phyloP scores from a whole-genome alignment of 2,888 invertebrate genomes.

The Lissonota sp. region DNA sequence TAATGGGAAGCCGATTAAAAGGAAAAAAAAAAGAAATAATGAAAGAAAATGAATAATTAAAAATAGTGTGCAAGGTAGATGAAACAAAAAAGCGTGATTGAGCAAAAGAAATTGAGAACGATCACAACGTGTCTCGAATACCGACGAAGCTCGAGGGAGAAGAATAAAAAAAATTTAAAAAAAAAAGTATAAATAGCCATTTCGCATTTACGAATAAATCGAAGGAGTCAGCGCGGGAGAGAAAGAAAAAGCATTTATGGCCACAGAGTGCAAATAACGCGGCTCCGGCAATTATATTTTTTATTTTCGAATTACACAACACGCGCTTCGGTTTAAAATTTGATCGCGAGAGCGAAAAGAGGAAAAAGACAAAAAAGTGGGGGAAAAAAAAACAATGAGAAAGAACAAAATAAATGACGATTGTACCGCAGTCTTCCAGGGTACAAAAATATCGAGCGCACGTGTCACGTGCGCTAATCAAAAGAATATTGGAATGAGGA shows the following conservation, averaged over 20 bases:
- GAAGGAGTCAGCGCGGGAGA: conserved; percentile 18
- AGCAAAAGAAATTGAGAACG: conserved; percentile 37
- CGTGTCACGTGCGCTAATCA: conserved; percentile 72
- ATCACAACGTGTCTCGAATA: conserved; percentile 20
- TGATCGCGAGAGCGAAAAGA: conserved; percentile 42
- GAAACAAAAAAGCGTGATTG: conserved; percentile 60
- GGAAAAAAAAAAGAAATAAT: conserved; percentile 68
- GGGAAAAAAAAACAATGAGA: conserved; percentile 53
- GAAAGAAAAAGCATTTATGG: conserved; percentile 9
- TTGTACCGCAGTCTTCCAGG: conserved; percentile 78
- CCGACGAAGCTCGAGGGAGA: conserved; percentile 55
- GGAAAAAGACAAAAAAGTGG: conserved; percentile 23
- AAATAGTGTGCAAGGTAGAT: conserved; percentile 54
- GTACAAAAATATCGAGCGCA: conserved; percentile 72
- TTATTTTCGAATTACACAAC: conserved; percentile 39
- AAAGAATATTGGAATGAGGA: conserved; percentile 64
- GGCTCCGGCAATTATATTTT: conserved; percentile 55
- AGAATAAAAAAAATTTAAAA: conserved; percentile 29
- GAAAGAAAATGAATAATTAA: conserved; percentile 67
- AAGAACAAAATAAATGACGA: conserved; percentile 61
- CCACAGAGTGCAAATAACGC: conserved; percentile 32
- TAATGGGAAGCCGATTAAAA: conserved; percentile 68
- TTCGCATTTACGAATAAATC: conserved; percentile 41
- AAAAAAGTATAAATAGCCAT: conserved; percentile 42
- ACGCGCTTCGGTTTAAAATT: conserved; percentile 51